Percentiles rank a stretch among this genome's conserved stretches.
phyloP scores from a whole-genome alignment of 2,888 invertebrate genomes.

The Syritta pipiens region DNA sequence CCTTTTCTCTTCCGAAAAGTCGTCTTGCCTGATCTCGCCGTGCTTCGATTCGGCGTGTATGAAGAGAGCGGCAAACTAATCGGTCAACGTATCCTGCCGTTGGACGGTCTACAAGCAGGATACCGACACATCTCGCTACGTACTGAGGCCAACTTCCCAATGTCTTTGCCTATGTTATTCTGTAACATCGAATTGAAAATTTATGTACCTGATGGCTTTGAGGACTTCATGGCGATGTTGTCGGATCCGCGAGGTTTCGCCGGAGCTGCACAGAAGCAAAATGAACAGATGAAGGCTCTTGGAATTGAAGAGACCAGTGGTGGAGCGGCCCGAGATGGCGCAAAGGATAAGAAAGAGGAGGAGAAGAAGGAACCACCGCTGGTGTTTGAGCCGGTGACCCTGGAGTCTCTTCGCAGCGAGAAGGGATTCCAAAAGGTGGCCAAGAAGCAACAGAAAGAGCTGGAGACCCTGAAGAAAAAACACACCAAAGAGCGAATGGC shows the following conservation, averaged over 20 bases:
- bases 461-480: conserved; percentile 93
- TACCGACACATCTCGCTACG: conserved; percentile 98
- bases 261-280: conserved; percentile 91
- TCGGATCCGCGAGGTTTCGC: conserved; percentile 96
- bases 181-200: conserved; percentile 99
- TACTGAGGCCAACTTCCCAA: conserved; percentile 99
- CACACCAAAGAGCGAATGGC: conserved; percentile 95
- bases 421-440: conserved; percentile 95
- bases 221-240: conserved; percentile 98
- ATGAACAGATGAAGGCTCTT: conserved; percentile 96
- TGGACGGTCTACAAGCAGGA: conserved; percentile 98
- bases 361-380: conserved; percentile 86
- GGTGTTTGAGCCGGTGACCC: conserved; percentile 94
- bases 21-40: conserved; percentile 98
- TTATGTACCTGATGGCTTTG: conserved; percentile 99
- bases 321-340: conserved; percentile 83
- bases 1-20: conserved; percentile 99
- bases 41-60: conserved; percentile 98
- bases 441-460: conserved; percentile 97
- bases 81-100: conserved; percentile 97
- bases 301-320: conserved; percentile 91
- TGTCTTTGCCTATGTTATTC: conserved; percentile 99
- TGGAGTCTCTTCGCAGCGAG: conserved; percentile 91
- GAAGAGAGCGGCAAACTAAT: conserved; percentile 98
- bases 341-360: conserved; percentile 87